These are phyloP conservation scores for Grallaria varia DNA, from an alignment of 2,113 vertebrate genomes.

Conservation along the genomic window DNA sequence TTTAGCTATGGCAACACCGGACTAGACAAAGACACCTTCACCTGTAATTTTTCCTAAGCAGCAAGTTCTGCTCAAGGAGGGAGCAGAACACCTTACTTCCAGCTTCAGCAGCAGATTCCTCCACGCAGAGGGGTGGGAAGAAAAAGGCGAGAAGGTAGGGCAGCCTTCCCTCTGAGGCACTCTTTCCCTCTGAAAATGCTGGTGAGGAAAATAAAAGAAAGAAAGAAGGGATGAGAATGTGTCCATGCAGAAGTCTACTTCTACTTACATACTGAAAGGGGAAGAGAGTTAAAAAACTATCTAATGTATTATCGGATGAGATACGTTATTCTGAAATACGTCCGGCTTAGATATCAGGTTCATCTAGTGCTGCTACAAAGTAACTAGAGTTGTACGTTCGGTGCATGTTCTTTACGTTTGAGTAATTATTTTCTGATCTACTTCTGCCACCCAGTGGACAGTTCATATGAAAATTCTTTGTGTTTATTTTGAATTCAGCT, in stretches of 20 bases:
- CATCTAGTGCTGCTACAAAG: neutral
- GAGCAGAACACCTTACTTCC: neutral
- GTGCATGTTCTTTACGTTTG: neutral
- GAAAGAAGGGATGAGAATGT: neutral
- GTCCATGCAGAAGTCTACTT: neutral
- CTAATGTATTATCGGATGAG: neutral
- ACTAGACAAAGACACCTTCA: neutral
- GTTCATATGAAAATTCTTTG: neutral
- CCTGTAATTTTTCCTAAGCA: neutral
- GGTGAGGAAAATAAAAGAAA: neutral
- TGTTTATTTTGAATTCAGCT: neutral
- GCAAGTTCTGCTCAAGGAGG: neutral
- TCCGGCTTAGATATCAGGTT: neutral
- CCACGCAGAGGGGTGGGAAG: neutral
- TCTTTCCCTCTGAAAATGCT: neutral
- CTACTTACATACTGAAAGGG: neutral
- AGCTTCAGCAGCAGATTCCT: neutral
- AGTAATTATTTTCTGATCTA: neutral
- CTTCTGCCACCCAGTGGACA: conserved; percentile 59
- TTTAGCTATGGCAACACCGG: neutral
- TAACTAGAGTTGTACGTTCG: neutral
- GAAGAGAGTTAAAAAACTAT: neutral
- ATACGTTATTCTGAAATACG: neutral
- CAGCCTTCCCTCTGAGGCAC: no score
- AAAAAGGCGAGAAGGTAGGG: neutral